A percentile compares a stretch with the other conserved stretches of the same genome.
Conservation (phyloP, 2,113 vertebrate species). For the Pelmatolapia mariae region DNA sequence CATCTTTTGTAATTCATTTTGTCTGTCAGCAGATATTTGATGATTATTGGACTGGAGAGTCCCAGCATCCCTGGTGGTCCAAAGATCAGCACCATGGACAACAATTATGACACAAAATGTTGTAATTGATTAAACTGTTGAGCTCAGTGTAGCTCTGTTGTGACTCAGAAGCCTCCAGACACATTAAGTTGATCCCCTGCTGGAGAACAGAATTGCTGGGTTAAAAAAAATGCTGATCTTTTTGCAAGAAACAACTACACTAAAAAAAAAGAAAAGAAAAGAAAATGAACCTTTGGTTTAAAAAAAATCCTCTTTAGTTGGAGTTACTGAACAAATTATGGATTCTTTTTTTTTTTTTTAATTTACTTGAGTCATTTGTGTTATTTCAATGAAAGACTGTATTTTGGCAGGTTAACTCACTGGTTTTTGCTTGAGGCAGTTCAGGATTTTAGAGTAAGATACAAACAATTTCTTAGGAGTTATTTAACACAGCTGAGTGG, state of each 20-base stretch:
- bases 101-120: neutral
- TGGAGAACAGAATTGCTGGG: neutral
- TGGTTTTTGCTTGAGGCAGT: neutral
- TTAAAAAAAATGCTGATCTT: neutral
- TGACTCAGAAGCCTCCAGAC: slow-evolving; percentile 6
- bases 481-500: neutral
- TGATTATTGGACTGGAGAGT: neutral
- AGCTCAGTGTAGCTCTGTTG: neutral
- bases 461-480: neutral
- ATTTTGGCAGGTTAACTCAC: neutral
- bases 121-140: neutral
- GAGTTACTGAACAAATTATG: neutral
- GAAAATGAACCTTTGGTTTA: neutral
- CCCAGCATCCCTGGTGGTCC: neutral
- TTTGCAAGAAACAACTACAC: neutral
- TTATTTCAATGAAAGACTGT: neutral
- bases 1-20: neutral
- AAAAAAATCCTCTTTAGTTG: neutral
- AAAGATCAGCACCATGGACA: neutral
- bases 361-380: neutral
- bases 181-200: neutral
- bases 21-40: neutral
- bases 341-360: neutral
- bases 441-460: fast-evolving
- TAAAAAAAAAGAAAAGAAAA: neutral